phyloP scores from a whole-genome alignment of 2,888 invertebrate species.

The Amiota communis region DNA sequence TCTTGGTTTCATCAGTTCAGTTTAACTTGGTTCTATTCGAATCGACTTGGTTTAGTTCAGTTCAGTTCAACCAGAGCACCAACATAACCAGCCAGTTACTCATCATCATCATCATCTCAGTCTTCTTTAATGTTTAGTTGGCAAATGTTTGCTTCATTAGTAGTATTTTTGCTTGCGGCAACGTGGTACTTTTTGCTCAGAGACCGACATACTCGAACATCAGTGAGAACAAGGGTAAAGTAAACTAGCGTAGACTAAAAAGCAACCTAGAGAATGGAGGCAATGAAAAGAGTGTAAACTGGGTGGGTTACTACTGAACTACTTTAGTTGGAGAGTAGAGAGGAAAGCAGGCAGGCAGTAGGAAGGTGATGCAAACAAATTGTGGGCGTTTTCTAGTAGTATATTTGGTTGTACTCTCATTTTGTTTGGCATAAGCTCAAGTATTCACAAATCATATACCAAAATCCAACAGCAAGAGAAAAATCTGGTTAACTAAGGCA shows the following conservation, averaged over 20 bases:
- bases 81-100: neutral
- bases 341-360: too few relatives aligned
- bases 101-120: slow-evolving; percentile 8
- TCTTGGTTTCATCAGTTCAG: neutral
- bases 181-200: too few relatives aligned
- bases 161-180: slow-evolving; percentile 20
- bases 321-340: neutral
- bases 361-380: neutral
- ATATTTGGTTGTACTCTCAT: neutral
- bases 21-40: slow-evolving; percentile 59
- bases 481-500: slow-evolving; percentile 19
- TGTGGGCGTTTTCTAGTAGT: neutral
- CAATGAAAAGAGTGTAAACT: neutral
- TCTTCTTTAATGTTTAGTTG: slow-evolving; percentile 6
- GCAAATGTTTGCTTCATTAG: slow-evolving; percentile 31
- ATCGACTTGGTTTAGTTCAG: slow-evolving; percentile 19
- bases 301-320: neutral
- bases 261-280: neutral
- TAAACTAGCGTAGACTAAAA: neutral
- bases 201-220: neutral
- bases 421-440: neutral
- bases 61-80: slow-evolving; percentile 41
- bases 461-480: neutral
- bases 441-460: neutral
- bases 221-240: neutral